A percentile compares a stretch with the other conserved stretches of the same genome.
Evolutionary conservation across 1,140 invertebrate genomes (phyloP).

Genomic region (Asbolus verrucosus): DNA sequence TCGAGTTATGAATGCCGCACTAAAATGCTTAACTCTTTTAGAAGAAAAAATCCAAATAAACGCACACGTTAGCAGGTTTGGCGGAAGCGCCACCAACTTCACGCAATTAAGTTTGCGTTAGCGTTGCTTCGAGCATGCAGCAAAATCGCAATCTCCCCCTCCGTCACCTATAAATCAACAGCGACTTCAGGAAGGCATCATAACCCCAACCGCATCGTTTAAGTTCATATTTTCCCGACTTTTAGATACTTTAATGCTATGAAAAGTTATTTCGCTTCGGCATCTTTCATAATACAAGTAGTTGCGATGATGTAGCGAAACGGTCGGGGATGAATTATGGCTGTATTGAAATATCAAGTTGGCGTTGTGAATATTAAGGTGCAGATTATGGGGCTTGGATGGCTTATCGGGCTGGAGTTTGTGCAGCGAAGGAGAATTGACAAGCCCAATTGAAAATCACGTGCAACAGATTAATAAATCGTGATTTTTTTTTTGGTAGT

Average conservation of each 20-base stretch:
- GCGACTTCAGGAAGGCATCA: constrained; percentile 2
- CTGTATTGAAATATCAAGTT: constrained; percentile 16
- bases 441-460: too few species aligned
- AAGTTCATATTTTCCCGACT: neutral
- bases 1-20: too few species aligned
- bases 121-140: neutral
- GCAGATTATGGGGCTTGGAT: neutral
- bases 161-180: constrained; percentile 13
- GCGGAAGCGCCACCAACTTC: too few species aligned
- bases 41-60: too few species aligned
- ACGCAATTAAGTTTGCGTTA: constrained; percentile 8
- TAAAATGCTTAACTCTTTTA: too few species aligned
- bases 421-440: neutral
- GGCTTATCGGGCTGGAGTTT: neutral
- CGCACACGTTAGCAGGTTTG: too few species aligned
- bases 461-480: too few species aligned
- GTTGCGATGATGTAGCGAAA: neutral
- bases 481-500: too few species aligned
- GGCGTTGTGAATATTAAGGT: constrained; percentile 19
- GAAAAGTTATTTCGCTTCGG: neutral
- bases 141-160: neutral
- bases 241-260: neutral
- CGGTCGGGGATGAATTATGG: constrained; percentile 1
- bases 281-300: neutral
- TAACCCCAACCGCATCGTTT: constrained; percentile 11